These are phyloP conservation scores for Cosmorhoe ocellata DNA, from an alignment of 2,888 invertebrate species.

Conservation along the genomic window DNA sequence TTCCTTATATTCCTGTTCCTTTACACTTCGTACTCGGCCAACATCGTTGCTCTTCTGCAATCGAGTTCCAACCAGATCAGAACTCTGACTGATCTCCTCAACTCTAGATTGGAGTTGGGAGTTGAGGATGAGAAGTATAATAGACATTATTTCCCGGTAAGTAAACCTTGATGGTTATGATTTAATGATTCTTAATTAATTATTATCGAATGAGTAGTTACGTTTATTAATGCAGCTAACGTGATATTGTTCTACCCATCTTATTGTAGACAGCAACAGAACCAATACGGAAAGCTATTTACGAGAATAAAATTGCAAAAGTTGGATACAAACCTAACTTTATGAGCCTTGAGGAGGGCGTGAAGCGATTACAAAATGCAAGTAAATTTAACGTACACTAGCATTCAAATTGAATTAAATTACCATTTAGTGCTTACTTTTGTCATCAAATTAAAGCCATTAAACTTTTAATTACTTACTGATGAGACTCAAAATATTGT, in stretches of 20 bases:
- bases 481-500: too few species aligned
- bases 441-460: too few species aligned
- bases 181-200: too few species aligned
- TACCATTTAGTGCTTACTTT: too few species aligned
- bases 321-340: constrained; percentile 81
- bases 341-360: constrained; percentile 82
- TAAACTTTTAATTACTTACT: too few species aligned
- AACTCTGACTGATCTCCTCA: constrained; percentile 83
- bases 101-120: constrained; percentile 85
- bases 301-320: constrained; percentile 83
- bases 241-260: too few species aligned
- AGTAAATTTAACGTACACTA: too few species aligned
- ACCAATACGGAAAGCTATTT: constrained; percentile 78
- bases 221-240: too few species aligned
- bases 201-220: too few species aligned
- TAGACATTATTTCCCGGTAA: constrained; percentile 84
- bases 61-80: constrained; percentile 86
- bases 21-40: constrained; percentile 88
- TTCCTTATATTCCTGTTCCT: constrained; percentile 85
- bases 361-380: constrained; percentile 75
- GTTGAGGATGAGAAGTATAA: constrained; percentile 86
- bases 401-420: too few species aligned
- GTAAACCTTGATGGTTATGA: constrained; percentile 13
- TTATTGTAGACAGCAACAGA: constrained; percentile 71
- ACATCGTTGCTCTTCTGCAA: constrained; percentile 87